phyloP scores from a whole-genome alignment of 2,113 vertebrate genomes.

The Tamias sibiricus region DNA sequence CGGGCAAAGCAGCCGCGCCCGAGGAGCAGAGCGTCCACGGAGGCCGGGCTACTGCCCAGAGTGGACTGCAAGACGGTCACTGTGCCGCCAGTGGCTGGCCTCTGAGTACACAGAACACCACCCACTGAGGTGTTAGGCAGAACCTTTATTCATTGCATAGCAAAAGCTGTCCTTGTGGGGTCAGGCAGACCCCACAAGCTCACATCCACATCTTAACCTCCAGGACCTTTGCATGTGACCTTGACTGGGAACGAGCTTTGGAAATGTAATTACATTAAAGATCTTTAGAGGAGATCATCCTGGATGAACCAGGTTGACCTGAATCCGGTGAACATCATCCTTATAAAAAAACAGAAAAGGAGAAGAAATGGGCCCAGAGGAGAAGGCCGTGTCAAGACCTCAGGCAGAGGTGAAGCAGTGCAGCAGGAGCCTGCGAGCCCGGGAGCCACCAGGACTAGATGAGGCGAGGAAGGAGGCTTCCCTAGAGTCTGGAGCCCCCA shows the following conservation, averaged over 20 bases:
- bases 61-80: not conserved
- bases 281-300: not conserved
- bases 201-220: not conserved
- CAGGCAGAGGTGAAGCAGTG: not conserved
- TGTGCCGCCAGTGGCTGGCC: no score
- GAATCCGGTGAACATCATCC: not conserved
- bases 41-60: not conserved
- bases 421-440: not conserved
- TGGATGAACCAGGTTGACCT: not conserved
- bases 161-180: not conserved
- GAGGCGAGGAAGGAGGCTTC: no score
- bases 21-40: not conserved
- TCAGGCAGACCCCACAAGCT: no score
- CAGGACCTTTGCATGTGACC: not conserved
- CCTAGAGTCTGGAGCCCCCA: not conserved
- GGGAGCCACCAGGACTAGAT: not conserved
- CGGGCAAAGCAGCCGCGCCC: not conserved
- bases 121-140: not conserved
- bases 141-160: not conserved
- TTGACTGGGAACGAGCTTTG: not conserved
- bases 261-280: not conserved
- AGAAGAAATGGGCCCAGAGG: not conserved
- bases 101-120: not conserved
- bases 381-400: no score
- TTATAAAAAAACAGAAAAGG: not conserved